These are phyloP conservation scores for Ctenoplectra terminalis DNA, from an alignment of 1,140 invertebrate species.

Conservation along the genomic window DNA sequence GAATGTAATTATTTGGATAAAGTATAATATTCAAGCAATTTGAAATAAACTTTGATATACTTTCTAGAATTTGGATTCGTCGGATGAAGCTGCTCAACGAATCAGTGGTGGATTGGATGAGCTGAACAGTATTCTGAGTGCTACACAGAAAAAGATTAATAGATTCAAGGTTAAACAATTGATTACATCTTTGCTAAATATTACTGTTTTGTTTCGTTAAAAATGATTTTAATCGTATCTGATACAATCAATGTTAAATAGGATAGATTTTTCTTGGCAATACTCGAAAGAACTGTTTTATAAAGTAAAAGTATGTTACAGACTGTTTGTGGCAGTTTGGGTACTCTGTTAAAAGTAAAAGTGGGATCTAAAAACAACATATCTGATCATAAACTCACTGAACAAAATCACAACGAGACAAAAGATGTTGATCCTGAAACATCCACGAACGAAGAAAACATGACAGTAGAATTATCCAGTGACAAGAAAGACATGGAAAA, in stretches of 20 bases:
- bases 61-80: constrained; percentile 86
- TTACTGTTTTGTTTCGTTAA: constrained; percentile 7
- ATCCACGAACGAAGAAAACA: constrained; percentile 68
- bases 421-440: constrained; percentile 23
- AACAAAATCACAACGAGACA: constrained; percentile 35
- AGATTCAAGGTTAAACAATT: constrained; percentile 88
- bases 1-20: background rate
- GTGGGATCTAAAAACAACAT: constrained; percentile 77
- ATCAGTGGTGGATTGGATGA: constrained; percentile 91
- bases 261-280: background rate
- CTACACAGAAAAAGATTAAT: constrained; percentile 94
- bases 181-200: background rate
- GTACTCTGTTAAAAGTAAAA: constrained; percentile 85
- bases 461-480: constrained; percentile 60
- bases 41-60: background rate
- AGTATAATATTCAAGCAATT: too few relatives aligned
- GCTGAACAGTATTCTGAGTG: constrained; percentile 90
- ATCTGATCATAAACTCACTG: constrained; percentile 70
- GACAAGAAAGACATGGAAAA: constrained; percentile 72
- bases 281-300: background rate
- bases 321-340: constrained; percentile 87
- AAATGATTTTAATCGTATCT: background rate
- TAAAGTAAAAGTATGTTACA: constrained; percentile 70
- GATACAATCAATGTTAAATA: background rate
- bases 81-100: constrained; percentile 88